Conservation (phyloP, 2,113 vertebrate genomes). For the Petaurus breviceps region DNA sequence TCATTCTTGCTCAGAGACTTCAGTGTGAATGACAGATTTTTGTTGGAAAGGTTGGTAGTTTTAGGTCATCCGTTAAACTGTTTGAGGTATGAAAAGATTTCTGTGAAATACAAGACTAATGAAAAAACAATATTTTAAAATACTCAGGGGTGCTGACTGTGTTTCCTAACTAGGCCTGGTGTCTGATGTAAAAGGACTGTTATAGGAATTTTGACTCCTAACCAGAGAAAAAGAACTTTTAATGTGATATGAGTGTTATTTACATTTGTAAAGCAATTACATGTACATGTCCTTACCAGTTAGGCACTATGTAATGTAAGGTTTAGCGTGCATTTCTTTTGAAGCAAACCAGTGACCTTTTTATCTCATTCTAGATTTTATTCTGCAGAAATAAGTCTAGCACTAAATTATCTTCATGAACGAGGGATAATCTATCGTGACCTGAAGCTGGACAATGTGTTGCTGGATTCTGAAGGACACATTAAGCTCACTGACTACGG, state of each 20-base stretch:
- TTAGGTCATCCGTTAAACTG: background rate
- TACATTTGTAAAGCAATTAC: background rate
- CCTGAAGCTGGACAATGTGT: conserved; percentile 98
- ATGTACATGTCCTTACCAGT: background rate
- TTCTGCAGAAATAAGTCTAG: conserved; percentile 98
- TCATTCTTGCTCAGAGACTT: conserved; percentile 33
- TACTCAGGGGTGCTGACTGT: background rate
- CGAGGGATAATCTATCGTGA: conserved; percentile 99
- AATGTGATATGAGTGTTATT: conserved; percentile 23
- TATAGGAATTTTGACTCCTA: background rate
- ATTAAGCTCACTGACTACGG: conserved; percentile 99
- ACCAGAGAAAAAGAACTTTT: conserved; percentile 8
- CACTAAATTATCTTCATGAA: conserved; percentile 98
- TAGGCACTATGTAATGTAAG: background rate
- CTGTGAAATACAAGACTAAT: background rate
- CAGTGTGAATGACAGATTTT: background rate
- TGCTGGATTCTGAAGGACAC: conserved; percentile 98
- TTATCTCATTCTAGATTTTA: conserved; percentile 91
- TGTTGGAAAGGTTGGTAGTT: background rate
- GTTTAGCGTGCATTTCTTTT: conserved; percentile 34
- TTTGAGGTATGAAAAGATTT: background rate
- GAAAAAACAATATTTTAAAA: background rate
- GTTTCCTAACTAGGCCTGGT: background rate
- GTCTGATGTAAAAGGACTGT: background rate
- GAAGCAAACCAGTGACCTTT: conserved; percentile 48